Base-by-base conservation (phyloP, 2,888 invertebrate species). In the Rhodophaea formosa region DNA sequence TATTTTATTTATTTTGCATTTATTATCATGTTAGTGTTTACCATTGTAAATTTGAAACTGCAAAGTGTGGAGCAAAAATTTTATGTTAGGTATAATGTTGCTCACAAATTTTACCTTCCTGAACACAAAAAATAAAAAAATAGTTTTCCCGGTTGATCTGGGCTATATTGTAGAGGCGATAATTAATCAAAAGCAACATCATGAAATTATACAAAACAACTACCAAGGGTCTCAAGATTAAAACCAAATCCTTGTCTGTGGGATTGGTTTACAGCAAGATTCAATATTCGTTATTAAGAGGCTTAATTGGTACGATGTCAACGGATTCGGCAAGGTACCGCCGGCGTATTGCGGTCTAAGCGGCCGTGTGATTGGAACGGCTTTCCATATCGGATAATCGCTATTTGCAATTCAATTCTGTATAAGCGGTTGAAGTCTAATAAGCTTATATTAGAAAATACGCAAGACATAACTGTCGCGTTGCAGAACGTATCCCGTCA, bases 391-490 rank as follows among this genome's bases (percentile, higher is more conserved):
- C 66, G 69, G 70, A 72, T 74, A 73, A 76, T 76, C 74, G 70
- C 70, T 68, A 82, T 84, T 83, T 82, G 82, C 81, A 82, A 81
- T 84, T 82, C 82, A 75, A 77, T 75, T 75, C 69, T 68, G 67
- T 68, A 68, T 63, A 64, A 62, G 60, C 58, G 59, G 62, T 61
- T 62, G 62, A 61, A 58, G 59, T 60, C 58, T 59, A 59, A 63
- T 61, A 60, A 57, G 54, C 62, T 63, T 61, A 62, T 60, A 60
- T 67, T 61, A 49, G 59, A 65, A 58, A 32, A 53, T 53, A 17
- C 14, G 42, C 17, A 32, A 30, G 30, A 49, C 7, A 35, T 46
- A 46, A 23, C 46, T 46, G 12, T 46, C 8, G 7, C 46, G 17
- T 46, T 39, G 39, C 39, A n/a, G 35, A 35, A 35, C 8, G 35